Percentiles rank a stretch among this genome's conserved stretches.
These are phyloP conservation scores for Habrosyne pyritoides DNA, from an alignment of 2,888 invertebrate species.

Conservation along the genomic window DNA sequence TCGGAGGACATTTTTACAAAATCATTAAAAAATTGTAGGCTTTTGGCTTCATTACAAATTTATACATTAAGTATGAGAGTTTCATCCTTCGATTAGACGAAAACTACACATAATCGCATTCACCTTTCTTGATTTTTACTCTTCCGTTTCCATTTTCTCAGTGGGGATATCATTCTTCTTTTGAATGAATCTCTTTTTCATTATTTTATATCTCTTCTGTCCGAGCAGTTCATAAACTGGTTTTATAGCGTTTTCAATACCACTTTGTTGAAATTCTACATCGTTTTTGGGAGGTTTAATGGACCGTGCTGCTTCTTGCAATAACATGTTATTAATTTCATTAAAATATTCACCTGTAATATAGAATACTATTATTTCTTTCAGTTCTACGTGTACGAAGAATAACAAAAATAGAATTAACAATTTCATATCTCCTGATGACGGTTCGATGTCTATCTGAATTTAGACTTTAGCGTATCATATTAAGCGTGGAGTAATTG, in stretches of 20 bases:
- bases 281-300: too few relatives aligned
- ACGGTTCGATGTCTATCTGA: neutral
- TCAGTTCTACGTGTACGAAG: neutral
- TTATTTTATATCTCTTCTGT: conserved; percentile 35
- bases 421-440: neutral
- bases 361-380: neutral
- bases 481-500: neutral
- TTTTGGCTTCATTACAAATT: too few relatives aligned
- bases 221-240: conserved; percentile 35
- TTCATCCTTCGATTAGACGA: too few relatives aligned
- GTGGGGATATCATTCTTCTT: conserved; percentile 15
- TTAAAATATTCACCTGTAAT: neutral
- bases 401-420: neutral
- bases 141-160: conserved; percentile 12
- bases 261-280: too few relatives aligned
- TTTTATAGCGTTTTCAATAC: neutral
- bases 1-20: too few relatives aligned
- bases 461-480: neutral
- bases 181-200: conserved; percentile 14
- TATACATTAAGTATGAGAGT: too few relatives aligned
- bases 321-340: neutral
- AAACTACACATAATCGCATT: too few relatives aligned
- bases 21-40: too few relatives aligned
- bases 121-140: neutral
- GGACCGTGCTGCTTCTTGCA: too few relatives aligned